These are phyloP conservation scores for Coenonympha arcania DNA, from an alignment of 2,888 invertebrate species.

Conservation along the genomic window DNA sequence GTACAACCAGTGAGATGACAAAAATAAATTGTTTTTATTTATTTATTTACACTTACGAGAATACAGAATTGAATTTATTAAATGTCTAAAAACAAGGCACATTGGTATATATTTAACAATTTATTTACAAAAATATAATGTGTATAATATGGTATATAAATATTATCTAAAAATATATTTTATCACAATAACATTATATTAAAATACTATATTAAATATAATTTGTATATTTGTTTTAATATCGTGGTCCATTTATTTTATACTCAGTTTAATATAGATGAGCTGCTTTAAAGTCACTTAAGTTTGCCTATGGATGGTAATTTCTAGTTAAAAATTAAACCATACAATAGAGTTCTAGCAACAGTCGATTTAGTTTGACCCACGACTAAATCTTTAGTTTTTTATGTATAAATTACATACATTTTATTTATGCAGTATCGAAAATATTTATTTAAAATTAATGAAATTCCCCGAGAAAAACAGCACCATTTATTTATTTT, in stretches of 20 bases:
- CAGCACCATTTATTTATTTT: conserved; percentile 39
- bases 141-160: conserved; percentile 38
- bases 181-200: conserved; percentile 55
- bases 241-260: conserved; percentile 48
- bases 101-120: conserved; percentile 33
- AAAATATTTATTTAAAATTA: background rate
- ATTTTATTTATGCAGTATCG: background rate
- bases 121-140: conserved; percentile 40
- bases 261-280: background rate
- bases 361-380: conserved; percentile 1
- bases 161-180: conserved; percentile 63
- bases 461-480: conserved; percentile 36
- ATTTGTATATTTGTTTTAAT: no score
- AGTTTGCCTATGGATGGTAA: background rate
- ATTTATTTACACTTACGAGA: conserved; percentile 19
- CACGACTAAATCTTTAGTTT: background rate
- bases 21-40: conserved; percentile 3
- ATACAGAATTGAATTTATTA: conserved; percentile 16
- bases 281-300: background rate
- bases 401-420: background rate
- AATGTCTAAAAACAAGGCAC: conserved; percentile 41
- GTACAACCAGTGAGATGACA: conserved; percentile 19
- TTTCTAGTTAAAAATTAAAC: background rate
- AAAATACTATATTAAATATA: background rate
- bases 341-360: background rate